These are phyloP conservation scores for Dione juno DNA, from an alignment of 2,888 invertebrate species.

Conservation along the genomic window DNA sequence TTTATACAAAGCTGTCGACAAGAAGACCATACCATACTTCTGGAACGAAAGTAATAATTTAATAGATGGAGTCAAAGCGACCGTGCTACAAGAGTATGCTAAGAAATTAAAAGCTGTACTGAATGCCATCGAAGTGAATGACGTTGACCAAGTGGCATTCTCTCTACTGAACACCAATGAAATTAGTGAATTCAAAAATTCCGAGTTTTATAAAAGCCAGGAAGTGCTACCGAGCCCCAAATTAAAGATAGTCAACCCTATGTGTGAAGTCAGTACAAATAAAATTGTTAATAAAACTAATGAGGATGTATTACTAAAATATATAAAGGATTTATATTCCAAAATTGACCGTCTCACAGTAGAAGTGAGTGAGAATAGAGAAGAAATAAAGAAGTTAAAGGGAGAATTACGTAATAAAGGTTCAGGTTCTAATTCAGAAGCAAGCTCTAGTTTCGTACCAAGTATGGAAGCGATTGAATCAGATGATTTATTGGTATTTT, in stretches of 20 bases:
- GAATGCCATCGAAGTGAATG: slow-evolving; percentile 61
- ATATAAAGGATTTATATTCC: slow-evolving; percentile 51
- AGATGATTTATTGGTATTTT: slow-evolving; percentile 7
- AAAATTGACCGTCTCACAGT: slow-evolving; percentile 54
- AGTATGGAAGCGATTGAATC: not conserved
- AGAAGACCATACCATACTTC: slow-evolving; percentile 65
- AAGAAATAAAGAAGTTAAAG: slow-evolving; percentile 11
- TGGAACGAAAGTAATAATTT: slow-evolving; percentile 70
- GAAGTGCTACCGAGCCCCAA: not conserved
- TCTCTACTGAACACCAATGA: slow-evolving; percentile 61
- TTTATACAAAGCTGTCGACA: slow-evolving; percentile 57
- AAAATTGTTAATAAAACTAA: not conserved
- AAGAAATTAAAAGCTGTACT: slow-evolving; percentile 68
- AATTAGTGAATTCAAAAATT: slow-evolving; percentile 57
- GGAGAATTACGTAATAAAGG: slow-evolving; percentile 24
- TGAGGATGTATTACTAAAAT: slow-evolving; percentile 15
- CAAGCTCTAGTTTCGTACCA: not conserved
- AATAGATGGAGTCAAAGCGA: slow-evolving; percentile 61
- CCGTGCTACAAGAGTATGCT: slow-evolving; percentile 59
- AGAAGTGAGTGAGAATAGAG: slow-evolving; percentile 30
- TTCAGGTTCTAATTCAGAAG: not conserved
- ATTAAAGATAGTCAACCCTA: not conserved
- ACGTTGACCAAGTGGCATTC: slow-evolving; percentile 58
- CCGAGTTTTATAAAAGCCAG: slow-evolving; percentile 61
- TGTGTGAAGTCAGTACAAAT: not conserved